phyloP scores from a whole-genome alignment of 2,113 vertebrate genomes.

The Arenaria interpres region DNA sequence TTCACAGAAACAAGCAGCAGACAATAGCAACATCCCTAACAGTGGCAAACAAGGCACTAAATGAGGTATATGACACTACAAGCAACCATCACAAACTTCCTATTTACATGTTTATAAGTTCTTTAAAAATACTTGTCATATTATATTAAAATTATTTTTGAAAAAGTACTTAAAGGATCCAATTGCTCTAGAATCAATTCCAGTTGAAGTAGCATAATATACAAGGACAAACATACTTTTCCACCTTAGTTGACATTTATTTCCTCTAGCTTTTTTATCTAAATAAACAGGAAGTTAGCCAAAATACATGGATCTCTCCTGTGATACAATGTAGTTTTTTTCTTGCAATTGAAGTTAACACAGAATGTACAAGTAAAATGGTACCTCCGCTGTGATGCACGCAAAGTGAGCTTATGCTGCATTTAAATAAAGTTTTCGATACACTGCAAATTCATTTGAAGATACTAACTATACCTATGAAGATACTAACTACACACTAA shows the following conservation, averaged over 20 bases:
- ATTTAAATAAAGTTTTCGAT: neutral
- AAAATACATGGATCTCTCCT: neutral
- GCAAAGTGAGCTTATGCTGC: neutral
- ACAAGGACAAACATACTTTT: neutral
- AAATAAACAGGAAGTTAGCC: neutral
- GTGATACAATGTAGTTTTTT: neutral
- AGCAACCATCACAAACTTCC: neutral
- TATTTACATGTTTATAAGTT: neutral
- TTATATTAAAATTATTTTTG: neutral
- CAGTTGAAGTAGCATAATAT: neutral
- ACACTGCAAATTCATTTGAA: neutral
- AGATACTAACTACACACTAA: neutral
- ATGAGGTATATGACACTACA: neutral
- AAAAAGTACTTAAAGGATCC: neutral
- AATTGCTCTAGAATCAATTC: neutral
- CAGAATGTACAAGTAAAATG: neutral
- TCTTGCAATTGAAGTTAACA: neutral
- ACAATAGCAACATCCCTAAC: neutral
- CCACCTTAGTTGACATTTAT: neutral
- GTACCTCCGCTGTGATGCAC: neutral
- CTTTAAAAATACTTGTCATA: neutral
- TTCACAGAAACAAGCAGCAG: neutral
- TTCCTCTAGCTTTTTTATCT: neutral
- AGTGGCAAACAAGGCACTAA: neutral
- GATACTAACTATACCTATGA: neutral